phyloP scores from a whole-genome alignment of 2,113 vertebrate species.

The Suricata suricatta region DNA sequence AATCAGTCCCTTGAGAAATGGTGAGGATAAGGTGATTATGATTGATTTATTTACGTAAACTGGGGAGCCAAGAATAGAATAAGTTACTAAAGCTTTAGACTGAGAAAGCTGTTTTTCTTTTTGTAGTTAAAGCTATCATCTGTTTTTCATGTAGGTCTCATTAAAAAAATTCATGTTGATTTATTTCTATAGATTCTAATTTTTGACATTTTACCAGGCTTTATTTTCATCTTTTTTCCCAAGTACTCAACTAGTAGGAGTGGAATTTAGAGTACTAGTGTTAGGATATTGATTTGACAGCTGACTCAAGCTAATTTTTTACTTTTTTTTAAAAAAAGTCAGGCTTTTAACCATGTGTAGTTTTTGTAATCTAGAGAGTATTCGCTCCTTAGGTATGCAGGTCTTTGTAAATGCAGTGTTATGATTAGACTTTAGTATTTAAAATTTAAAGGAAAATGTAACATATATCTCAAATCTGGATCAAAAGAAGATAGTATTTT shows the following conservation, averaged over 20 bases:
- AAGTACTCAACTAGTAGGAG: background rate
- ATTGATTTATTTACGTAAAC: background rate
- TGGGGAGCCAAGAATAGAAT: background rate
- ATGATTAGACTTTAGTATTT: background rate
- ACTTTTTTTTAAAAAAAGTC: background rate
- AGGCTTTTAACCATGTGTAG: background rate
- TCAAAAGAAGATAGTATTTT: constrained; percentile 2
- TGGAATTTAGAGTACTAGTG: constrained; percentile 1
- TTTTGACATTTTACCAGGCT: constrained; percentile 10
- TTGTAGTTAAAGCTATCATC: background rate
- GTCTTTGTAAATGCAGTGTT: background rate
- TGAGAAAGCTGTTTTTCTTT: constrained; percentile 33
- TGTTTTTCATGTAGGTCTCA: constrained; percentile 19
- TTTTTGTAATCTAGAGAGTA: background rate
- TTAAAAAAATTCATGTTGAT: background rate
- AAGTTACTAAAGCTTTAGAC: background rate
- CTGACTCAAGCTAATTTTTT: background rate
- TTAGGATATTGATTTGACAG: background rate
- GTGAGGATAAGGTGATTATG: background rate
- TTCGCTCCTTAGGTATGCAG: background rate
- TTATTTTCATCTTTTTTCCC: constrained; percentile 18
- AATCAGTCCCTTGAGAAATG: constrained; percentile 3
- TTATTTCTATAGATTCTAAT: constrained; percentile 27
- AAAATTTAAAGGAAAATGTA: constrained; percentile 15
- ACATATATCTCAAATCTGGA: background rate